Conservation (phyloP, 2,113 vertebrate species). For the Chaetura pelagica region DNA sequence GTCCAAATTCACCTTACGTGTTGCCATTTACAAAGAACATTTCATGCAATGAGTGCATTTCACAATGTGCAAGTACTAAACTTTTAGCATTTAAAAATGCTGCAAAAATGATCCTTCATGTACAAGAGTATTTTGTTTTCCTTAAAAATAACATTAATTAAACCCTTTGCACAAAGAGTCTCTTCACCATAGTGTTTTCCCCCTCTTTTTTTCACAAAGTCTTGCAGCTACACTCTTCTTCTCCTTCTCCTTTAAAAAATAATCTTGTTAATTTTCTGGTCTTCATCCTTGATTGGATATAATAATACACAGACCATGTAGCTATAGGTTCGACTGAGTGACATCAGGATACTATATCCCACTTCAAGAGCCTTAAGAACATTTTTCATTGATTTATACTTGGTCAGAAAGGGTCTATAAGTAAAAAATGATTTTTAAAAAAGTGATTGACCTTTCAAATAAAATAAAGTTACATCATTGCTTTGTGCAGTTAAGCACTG, state of each 20-base stretch:
- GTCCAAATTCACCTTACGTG: not conserved
- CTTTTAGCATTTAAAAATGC: not conserved
- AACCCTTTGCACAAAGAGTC: not conserved
- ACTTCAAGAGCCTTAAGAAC: not conserved
- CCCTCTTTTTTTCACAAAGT: not conserved
- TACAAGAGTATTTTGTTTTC: not conserved
- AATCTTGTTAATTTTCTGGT: not conserved
- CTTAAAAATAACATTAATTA: not conserved
- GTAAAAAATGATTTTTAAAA: not conserved
- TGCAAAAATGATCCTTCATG: not conserved
- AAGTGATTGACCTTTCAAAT: not conserved
- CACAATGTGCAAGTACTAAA: not conserved
- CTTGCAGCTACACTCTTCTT: not conserved
- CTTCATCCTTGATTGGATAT: not conserved
- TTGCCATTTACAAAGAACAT: not conserved
- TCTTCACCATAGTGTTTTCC: not conserved
- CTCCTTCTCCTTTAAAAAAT: not conserved
- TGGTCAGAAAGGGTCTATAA: not conserved
- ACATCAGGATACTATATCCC: not conserved
- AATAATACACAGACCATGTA: not conserved
- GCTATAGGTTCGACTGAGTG: not conserved
- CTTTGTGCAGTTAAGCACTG: not conserved
- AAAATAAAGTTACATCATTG: accelerated
- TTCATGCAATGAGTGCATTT: not conserved
- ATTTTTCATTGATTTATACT: not conserved